These are phyloP conservation scores for Meriones psammophilus DNA, from an alignment of 2,797 vertebrate species.

Conservation along the genomic window DNA sequence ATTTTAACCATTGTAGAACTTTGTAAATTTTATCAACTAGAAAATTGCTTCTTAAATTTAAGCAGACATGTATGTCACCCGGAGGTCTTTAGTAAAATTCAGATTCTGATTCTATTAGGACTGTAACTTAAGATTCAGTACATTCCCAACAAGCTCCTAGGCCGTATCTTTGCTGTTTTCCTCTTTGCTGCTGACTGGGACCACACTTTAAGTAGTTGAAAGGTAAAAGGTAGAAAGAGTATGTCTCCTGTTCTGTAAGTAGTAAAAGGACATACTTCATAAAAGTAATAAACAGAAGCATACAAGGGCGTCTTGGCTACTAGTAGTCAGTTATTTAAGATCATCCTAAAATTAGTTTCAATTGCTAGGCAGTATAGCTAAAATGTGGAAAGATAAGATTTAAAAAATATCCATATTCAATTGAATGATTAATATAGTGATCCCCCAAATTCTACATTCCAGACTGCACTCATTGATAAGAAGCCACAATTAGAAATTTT, in stretches of 20 bases:
- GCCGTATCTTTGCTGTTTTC: not conserved
- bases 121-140: not conserved
- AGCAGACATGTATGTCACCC: not conserved
- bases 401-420: not conserved
- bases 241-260: constrained; percentile 84
- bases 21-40: constrained; percentile 82
- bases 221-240: constrained; percentile 76
- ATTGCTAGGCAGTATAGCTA: constrained; percentile 36
- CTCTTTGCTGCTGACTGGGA: not conserved
- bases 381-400: constrained; percentile 51
- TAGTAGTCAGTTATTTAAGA: not conserved
- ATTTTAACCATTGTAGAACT: constrained; percentile 81
- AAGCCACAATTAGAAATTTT: constrained; percentile 6
- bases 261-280: constrained; percentile 82
- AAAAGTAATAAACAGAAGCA: constrained; percentile 82
- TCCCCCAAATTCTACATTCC: constrained; percentile 43
- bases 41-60: constrained; percentile 81
- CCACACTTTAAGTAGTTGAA: not conserved
- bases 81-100: constrained; percentile 43
- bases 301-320: not conserved
- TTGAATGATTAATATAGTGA: constrained; percentile 34
- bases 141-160: constrained; percentile 4
- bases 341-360: constrained; percentile 20
- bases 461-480: constrained; percentile 35
- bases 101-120: constrained; percentile 12